phyloP scores from a whole-genome alignment of 1,140 invertebrate species.

The Heterodera schachtii region DNA sequence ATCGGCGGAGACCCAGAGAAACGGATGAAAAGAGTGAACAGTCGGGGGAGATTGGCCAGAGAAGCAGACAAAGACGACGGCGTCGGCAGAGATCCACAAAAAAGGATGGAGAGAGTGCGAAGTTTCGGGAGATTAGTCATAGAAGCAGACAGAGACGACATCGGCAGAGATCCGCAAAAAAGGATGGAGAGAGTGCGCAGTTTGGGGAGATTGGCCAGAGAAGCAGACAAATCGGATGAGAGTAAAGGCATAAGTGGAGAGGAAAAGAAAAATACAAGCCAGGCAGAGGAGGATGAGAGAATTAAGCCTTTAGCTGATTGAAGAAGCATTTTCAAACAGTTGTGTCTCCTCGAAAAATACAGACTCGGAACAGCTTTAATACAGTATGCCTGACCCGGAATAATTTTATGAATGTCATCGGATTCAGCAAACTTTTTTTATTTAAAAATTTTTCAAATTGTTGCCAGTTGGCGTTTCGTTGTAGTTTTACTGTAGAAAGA shows the following conservation, averaged over 20 bases:
- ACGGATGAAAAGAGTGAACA: background rate
- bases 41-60: background rate
- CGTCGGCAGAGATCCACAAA: too few species aligned
- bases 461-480: too few species aligned
- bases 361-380: background rate
- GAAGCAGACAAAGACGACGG: too few species aligned
- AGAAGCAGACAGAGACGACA: too few species aligned
- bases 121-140: background rate
- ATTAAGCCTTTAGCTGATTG: too few species aligned
- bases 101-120: background rate
- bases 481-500: too few species aligned
- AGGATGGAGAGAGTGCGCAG: background rate
- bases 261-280: background rate
- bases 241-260: background rate
- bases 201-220: background rate
- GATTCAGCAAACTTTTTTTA: too few species aligned
- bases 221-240: background rate
- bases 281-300: too few species aligned
- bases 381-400: background rate
- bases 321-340: background rate
- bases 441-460: too few species aligned
- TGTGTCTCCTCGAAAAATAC: background rate
- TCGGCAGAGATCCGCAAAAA: background rate
- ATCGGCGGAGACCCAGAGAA: too few species aligned
- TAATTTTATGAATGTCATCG: too few species aligned